phyloP scores from a whole-genome alignment of 1,140 invertebrate genomes.

The Platyscapa corneri region DNA sequence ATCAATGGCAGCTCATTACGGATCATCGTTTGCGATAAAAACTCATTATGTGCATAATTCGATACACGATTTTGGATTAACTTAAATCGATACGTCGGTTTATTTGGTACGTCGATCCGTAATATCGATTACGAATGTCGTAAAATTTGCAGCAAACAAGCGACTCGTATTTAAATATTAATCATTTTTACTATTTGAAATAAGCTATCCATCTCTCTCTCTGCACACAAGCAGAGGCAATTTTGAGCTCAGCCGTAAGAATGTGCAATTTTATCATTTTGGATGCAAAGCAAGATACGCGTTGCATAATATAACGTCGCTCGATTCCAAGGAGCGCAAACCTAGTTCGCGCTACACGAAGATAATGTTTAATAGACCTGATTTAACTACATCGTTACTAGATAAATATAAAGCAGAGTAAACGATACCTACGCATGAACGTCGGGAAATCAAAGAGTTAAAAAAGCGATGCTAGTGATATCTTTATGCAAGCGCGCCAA shows the following conservation, averaged over 20 bases:
- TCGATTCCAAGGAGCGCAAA: not conserved
- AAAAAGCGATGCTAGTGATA: constrained; percentile 32
- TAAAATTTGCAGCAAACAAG: not conserved
- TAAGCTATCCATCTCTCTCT: too few relatives aligned
- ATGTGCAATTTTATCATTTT: not conserved
- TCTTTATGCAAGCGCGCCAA: not conserved
- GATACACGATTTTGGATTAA: not conserved
- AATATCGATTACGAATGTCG: not conserved
- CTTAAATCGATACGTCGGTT: not conserved
- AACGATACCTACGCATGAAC: not conserved
- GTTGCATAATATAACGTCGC: not conserved
- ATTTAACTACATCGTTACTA: constrained; percentile 19
- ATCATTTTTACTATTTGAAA: not conserved
- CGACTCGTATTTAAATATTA: not conserved
- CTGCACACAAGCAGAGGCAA: not conserved
- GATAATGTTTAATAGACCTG: constrained; percentile 31
- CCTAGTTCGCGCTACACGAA: not conserved
- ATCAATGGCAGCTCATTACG: too few relatives aligned
- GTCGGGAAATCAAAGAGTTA: not conserved
- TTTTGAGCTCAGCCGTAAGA: not conserved
- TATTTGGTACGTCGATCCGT: too few relatives aligned
- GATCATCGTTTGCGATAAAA: too few relatives aligned
- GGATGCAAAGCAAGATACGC: not conserved
- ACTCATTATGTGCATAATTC: too few relatives aligned
- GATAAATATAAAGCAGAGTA: constrained; percentile 30